These are phyloP conservation scores for Zonitis immaculata DNA, from an alignment of 2,888 invertebrate genomes.

Conservation along the genomic window DNA sequence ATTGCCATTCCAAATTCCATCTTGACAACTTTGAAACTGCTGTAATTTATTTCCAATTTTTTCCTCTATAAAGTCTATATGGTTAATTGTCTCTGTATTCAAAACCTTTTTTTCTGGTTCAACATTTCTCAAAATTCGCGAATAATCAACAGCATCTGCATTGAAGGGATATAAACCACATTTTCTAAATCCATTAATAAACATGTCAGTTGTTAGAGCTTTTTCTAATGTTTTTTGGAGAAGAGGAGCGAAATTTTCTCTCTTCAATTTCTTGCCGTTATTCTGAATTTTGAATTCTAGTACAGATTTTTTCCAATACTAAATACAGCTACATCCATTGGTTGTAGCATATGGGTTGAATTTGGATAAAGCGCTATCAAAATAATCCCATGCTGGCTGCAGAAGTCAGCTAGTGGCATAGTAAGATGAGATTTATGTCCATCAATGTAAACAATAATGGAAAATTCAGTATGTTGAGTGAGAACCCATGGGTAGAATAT, in stretches of 20 bases:
- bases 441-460: not conserved
- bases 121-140: not conserved
- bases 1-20: too few species aligned
- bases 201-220: not conserved
- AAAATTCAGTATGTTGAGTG: not conserved
- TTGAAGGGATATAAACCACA: constrained; percentile 10
- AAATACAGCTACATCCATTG: constrained; percentile 17
- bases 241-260: not conserved
- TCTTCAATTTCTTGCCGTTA: constrained; percentile 7
- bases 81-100: too few species aligned
- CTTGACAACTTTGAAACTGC: too few species aligned
- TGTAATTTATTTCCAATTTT: too few species aligned
- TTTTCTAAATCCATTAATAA: constrained; percentile 3
- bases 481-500: constrained; percentile 3
- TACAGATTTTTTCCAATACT: constrained; percentile 10
- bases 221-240: not conserved
- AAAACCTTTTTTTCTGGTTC: too few species aligned
- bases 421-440: constrained; percentile 12
- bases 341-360: constrained; percentile 16
- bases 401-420: constrained; percentile 6
- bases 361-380: constrained; percentile 15
- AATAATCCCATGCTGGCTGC: constrained; percentile 11
- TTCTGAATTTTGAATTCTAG: constrained; percentile 10
- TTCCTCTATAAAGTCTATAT: too few species aligned
- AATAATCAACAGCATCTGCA: constrained; percentile 9